Evolutionary conservation across 2,113 vertebrate genomes (phyloP).

Genomic region (Gambusia holbrooki): DNA sequence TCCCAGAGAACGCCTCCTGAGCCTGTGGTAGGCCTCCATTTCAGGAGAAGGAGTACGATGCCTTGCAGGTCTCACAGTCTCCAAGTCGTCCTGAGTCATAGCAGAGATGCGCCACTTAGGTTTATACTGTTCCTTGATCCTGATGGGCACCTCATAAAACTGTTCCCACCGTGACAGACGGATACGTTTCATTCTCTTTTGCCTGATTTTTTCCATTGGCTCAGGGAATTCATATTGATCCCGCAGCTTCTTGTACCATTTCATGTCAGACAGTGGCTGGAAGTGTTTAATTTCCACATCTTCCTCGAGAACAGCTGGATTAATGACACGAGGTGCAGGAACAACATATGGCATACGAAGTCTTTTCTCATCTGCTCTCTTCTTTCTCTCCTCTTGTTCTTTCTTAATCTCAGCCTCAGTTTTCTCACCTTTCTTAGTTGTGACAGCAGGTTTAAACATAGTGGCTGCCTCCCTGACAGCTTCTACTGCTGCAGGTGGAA

Average conservation of each 20-base stretch:
- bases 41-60: slow-evolving; percentile 88
- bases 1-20: slow-evolving; percentile 90
- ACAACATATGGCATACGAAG: slow-evolving; percentile 95
- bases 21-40: slow-evolving; percentile 86
- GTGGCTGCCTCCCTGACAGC: slow-evolving; percentile 92
- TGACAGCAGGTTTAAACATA: slow-evolving; percentile 93
- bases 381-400: slow-evolving; percentile 87
- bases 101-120: slow-evolving; percentile 91
- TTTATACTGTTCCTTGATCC: slow-evolving; percentile 95
- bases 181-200: slow-evolving; percentile 95
- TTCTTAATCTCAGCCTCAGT: slow-evolving; percentile 88
- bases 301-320: slow-evolving; percentile 84
- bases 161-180: slow-evolving; percentile 98
- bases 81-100: slow-evolving; percentile 92
- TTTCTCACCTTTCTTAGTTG: slow-evolving; percentile 88
- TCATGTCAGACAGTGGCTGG: slow-evolving; percentile 96
- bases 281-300: slow-evolving; percentile 93
- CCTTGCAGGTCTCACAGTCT: slow-evolving; percentile 94
- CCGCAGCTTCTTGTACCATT: slow-evolving; percentile 97
- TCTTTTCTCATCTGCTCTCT: slow-evolving; percentile 87
- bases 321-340: slow-evolving; percentile 85
- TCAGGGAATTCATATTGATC: slow-evolving; percentile 98
- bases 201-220: slow-evolving; percentile 88
- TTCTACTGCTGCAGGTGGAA: slow-evolving; percentile 89
- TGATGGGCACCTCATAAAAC: slow-evolving; percentile 94